Evolutionary conservation across 2,888 invertebrate species (phyloP).

Genomic region (Hirtodrosophila alboralis): DNA sequence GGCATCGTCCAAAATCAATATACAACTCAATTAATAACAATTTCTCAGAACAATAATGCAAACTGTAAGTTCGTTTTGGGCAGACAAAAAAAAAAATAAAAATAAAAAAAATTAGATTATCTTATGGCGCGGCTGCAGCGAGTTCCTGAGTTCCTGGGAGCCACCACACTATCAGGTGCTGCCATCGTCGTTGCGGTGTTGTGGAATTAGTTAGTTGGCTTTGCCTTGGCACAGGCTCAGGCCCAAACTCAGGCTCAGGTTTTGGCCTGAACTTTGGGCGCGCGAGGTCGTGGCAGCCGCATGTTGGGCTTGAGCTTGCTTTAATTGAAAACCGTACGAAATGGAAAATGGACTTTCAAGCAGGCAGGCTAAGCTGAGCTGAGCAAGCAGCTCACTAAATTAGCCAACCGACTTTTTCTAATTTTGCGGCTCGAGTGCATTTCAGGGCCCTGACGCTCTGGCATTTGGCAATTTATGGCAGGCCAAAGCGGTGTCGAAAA

Average conservation of each 20-base stretch:
- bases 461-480: constrained; percentile 77
- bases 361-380: constrained; percentile 13
- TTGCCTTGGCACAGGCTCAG: constrained; percentile 2
- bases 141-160: constrained; percentile 23
- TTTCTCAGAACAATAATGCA: constrained; percentile 82
- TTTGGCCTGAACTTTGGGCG: constrained; percentile 62
- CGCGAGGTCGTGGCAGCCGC: constrained; percentile 68
- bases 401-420: constrained; percentile 62
- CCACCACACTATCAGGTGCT: constrained; percentile 57
- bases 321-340: constrained; percentile 75
- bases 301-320: constrained; percentile 53
- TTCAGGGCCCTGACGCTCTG: constrained; percentile 66
- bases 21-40: constrained; percentile 84
- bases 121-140: constrained; percentile 48
- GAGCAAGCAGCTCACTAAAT: constrained; percentile 58
- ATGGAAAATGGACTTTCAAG: constrained; percentile 71
- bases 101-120: constrained; percentile 75
- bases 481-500: constrained; percentile 76
- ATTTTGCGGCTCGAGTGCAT: constrained; percentile 65
- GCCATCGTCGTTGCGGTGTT: constrained; percentile 63
- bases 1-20: neutral
- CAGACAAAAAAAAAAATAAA: too few species aligned
- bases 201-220: constrained; percentile 58
- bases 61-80: constrained; percentile 41
- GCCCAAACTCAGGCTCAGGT: constrained; percentile 9